Evolutionary conservation across 92 coral and sea anemone genomes (phyloP).

Genomic region (Chrysogorgia sp.): DNA sequence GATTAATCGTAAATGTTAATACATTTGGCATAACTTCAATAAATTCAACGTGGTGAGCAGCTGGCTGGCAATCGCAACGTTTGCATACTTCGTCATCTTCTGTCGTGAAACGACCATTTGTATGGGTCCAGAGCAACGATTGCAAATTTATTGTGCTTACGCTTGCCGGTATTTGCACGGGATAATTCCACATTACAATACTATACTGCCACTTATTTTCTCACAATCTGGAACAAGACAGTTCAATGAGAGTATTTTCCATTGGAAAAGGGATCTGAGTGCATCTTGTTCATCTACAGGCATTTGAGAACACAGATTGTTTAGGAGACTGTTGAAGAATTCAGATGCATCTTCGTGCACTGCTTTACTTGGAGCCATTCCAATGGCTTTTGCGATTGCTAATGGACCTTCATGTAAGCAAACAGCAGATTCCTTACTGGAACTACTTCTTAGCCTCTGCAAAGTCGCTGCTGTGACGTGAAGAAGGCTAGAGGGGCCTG

Average conservation of each 20-base stretch:
- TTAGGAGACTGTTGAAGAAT: not conserved
- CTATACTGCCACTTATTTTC: not conserved
- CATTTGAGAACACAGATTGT: too few species aligned
- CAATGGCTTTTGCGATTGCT: not conserved
- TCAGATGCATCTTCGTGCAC: constrained; percentile 10
- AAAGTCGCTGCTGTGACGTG: not conserved
- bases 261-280: not conserved
- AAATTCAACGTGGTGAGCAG: constrained; percentile 10
- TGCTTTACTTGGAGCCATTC: constrained; percentile 1
- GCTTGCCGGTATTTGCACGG: not conserved
- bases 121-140: too few species aligned
- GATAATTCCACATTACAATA: not conserved
- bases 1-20: too few species aligned
- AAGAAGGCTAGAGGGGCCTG: not conserved
- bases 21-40: not conserved
- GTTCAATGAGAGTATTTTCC: not conserved
- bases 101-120: too few species aligned
- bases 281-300: not conserved
- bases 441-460: not conserved
- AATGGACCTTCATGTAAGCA: not conserved
- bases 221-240: not conserved
- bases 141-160: too few species aligned
- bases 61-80: constrained; percentile 7
- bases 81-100: constrained; percentile 20
- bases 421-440: not conserved